Base-by-base conservation (phyloP, 2,797 vertebrate species). In the Dipus sagitta region DNA sequence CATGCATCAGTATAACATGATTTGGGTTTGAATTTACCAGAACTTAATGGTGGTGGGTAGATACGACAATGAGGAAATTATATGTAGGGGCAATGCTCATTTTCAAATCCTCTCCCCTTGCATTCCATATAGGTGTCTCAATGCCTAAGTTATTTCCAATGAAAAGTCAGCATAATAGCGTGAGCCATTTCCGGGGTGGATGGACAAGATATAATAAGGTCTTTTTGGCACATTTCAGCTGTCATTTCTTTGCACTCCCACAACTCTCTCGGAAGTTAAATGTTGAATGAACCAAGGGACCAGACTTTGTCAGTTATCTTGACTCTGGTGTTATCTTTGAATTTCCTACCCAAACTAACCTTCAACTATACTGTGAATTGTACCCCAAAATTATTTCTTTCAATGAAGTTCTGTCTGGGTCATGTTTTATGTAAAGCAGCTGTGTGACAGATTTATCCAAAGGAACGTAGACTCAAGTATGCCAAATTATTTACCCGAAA, bases 21-120 rank as follows among this genome's bases (percentile, higher is more conserved):
- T n/a, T 85, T 86, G 7, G 2, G 32, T 71, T 32, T 65, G 71
- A 34, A 2, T 42, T 86, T 21, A 62, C 18, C 23, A 58, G 9
- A 64, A 64, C 52, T 24, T 32, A 6, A 65, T 9, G 47, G 8
- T 13, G 52, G 34, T 20, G 38, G 42, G 11, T 34, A 3, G 10
- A 26, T 75, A n/a, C 68, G 75, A 23, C 3, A 70, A 68, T 13
- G 24, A 62, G 18, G 21, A 81, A 54, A 58, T 20, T 23, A 15
- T 23, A 74, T 28, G 8, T 2, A 64, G 3, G 3, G 34, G 12
- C 18, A 62, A 38, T 11, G 68, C 6, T 30, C 6, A 12, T 42
- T 68, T 68, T 34, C 42, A 2, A 65, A 0, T 2, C 10, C 23
- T 76, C 12, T 78, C 38, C 1, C 0, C 54, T 3, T 3, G 8